phyloP scores from a whole-genome alignment of 2,888 invertebrate genomes.

The Lutraria lutraria region DNA sequence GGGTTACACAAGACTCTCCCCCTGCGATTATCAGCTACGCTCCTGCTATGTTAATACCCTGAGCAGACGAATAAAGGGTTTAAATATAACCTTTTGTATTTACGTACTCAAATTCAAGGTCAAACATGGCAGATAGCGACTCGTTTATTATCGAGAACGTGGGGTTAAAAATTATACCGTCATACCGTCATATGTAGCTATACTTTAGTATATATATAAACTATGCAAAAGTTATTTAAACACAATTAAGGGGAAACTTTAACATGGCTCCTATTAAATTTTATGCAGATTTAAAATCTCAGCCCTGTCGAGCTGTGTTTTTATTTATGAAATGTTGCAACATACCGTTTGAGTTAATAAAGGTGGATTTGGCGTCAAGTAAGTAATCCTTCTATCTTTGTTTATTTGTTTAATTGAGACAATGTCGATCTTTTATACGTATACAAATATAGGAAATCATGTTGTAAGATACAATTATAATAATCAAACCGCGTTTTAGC shows the following conservation, averaged over 20 bases:
- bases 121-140: neutral
- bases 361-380: constrained; percentile 90
- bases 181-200: too few species aligned
- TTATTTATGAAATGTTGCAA: constrained; percentile 90
- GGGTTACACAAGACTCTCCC: too few species aligned
- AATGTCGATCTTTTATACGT: neutral
- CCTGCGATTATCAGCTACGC: too few species aligned
- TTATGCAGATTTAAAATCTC: constrained; percentile 92
- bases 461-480: too few species aligned
- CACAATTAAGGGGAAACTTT: neutral
- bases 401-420: neutral
- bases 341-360: constrained; percentile 89
- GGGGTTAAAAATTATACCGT: neutral
- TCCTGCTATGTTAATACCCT: too few species aligned
- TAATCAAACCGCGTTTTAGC: too few species aligned
- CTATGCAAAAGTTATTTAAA: neutral
- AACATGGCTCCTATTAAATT: constrained; percentile 22
- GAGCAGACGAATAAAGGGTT: too few species aligned
- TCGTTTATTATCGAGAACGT: constrained; percentile 5
- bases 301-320: constrained; percentile 91
- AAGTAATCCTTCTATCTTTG: constrained; percentile 38
- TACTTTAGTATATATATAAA: neutral
- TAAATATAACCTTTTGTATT: too few species aligned
- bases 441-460: neutral
- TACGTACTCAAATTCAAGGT: neutral